These are phyloP conservation scores for Drosophila peninsularis DNA, from an alignment of 2,888 invertebrate genomes.

Conservation along the genomic window DNA sequence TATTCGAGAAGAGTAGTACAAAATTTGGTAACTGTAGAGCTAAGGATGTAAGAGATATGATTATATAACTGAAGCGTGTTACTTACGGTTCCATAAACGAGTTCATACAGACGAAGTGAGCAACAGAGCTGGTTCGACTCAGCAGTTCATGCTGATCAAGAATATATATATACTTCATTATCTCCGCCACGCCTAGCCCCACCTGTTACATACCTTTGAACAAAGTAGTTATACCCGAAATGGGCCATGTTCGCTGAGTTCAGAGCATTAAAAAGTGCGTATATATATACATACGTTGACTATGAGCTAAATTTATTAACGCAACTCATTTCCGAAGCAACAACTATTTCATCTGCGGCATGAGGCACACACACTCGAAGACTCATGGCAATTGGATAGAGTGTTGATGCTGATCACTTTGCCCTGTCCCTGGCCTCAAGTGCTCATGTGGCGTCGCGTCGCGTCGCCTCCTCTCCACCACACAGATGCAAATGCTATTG, in stretches of 20 bases:
- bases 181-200: background rate
- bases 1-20: background rate
- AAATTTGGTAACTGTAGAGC: background rate
- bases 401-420: slow-evolving; percentile 65
- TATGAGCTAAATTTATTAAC: slow-evolving; percentile 75
- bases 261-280: slow-evolving; percentile 6
- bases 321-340: slow-evolving; percentile 68
- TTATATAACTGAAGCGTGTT: background rate
- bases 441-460: slow-evolving; percentile 37
- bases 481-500: slow-evolving; percentile 18
- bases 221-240: background rate
- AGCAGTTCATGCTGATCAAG: background rate
- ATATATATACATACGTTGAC: slow-evolving; percentile 44
- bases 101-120: no score
- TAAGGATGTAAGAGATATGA: background rate
- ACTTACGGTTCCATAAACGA: no score
- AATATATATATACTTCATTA: no score
- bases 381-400: slow-evolving; percentile 41
- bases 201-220: background rate
- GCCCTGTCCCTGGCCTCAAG: slow-evolving; percentile 63
- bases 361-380: slow-evolving; percentile 45
- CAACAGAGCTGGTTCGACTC: background rate
- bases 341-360: slow-evolving; percentile 51
- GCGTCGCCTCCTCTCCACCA: slow-evolving; percentile 10
- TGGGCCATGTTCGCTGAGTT: background rate